Evolutionary conservation across 2,797 vertebrate genomes (phyloP).

Genomic region (Tapirus indicus): DNA sequence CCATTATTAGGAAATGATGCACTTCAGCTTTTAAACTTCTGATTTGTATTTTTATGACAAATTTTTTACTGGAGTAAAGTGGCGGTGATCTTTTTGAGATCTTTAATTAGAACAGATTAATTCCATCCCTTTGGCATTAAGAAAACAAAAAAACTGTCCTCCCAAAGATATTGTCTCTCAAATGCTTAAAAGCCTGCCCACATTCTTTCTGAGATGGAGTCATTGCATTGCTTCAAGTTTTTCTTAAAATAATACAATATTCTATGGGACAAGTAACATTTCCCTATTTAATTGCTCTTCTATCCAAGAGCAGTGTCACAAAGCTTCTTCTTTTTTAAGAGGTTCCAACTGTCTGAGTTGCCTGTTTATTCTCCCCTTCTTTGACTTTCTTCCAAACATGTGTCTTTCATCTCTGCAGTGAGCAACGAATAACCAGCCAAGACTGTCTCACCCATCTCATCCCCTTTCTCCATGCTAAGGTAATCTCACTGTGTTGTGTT

Average conservation of each 20-base stretch:
- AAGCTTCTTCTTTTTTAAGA: slow-evolving; percentile 41
- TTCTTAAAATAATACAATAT: slow-evolving; percentile 61
- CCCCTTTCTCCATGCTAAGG: slow-evolving; percentile 38
- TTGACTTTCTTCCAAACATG: slow-evolving; percentile 71
- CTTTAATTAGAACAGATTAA: slow-evolving; percentile 74
- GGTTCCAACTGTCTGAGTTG: slow-evolving; percentile 51
- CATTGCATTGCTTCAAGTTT: slow-evolving; percentile 13
- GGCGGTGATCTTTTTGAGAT: slow-evolving; percentile 49
- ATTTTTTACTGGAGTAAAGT: slow-evolving; percentile 52
- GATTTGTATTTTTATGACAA: slow-evolving; percentile 58
- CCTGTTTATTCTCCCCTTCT: slow-evolving; percentile 54
- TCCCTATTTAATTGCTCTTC: slow-evolving; percentile 65
- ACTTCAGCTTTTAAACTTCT: slow-evolving; percentile 64
- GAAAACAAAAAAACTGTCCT: slow-evolving; percentile 62
- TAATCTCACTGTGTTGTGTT: slow-evolving; percentile 1
- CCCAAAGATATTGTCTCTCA: slow-evolving; percentile 57
- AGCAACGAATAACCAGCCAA: slow-evolving; percentile 39
- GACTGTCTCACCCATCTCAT: neutral
- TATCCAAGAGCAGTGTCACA: slow-evolving; percentile 20
- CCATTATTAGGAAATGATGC: slow-evolving; percentile 59
- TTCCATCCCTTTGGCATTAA: slow-evolving; percentile 45
- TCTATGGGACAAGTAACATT: slow-evolving; percentile 46
- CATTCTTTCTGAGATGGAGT: slow-evolving; percentile 59
- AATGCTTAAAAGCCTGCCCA: slow-evolving; percentile 38
- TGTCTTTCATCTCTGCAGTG: slow-evolving; percentile 75